Conservation (phyloP, 2,797 vertebrate genomes). For the Pangasius krempfi region DNA sequence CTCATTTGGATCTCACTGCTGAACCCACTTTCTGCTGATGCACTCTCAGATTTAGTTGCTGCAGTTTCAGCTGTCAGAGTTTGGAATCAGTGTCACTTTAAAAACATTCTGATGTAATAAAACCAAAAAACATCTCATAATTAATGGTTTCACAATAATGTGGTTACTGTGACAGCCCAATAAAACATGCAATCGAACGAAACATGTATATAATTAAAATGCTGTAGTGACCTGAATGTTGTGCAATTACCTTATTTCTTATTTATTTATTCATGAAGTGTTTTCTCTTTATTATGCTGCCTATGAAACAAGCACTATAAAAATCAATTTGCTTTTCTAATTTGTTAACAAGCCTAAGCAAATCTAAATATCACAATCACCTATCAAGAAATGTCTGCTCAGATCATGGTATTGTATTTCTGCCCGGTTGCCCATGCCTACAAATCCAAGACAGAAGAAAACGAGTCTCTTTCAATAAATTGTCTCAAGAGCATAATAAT, state of each 20-base stretch:
- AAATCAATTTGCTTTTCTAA: background rate
- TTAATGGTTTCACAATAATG: constrained; percentile 15
- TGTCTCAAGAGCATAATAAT: constrained; percentile 44
- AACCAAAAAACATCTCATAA: background rate
- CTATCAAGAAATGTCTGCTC: constrained; percentile 4
- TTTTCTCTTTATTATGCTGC: background rate
- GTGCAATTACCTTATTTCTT: background rate
- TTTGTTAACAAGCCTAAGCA: background rate
- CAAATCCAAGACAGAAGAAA: constrained; percentile 15
- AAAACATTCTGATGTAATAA: constrained; percentile 10
- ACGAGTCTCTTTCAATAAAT: constrained; percentile 13
- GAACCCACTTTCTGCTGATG: constrained; percentile 7
- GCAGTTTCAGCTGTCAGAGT: constrained; percentile 8
- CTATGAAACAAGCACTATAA: background rate
- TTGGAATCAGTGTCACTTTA: background rate
- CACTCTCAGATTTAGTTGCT: background rate
- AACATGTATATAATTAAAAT: constrained; percentile 17
- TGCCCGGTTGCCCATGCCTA: background rate
- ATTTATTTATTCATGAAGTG: background rate
- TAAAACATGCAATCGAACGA: background rate
- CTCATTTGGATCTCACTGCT: background rate
- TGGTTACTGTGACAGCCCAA: background rate
- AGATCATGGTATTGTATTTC: background rate
- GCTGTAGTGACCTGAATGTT: background rate
- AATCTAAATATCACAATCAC: background rate